Conservation (phyloP, 2,888 invertebrate genomes). For the Lithophane leautieri region DNA sequence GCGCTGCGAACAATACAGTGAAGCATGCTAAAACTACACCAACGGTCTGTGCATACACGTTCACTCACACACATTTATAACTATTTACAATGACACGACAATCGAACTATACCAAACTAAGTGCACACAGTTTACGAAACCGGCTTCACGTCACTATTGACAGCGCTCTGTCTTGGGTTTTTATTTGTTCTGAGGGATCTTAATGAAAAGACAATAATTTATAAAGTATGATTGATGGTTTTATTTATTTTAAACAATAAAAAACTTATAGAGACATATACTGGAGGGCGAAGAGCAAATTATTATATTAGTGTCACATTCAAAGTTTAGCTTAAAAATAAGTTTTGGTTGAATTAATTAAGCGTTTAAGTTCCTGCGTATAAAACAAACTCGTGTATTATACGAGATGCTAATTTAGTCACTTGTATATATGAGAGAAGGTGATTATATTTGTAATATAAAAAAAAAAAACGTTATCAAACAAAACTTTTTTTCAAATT, state of each 20-base stretch:
- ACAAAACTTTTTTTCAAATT: neutral
- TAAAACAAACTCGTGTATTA: neutral
- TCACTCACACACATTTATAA: too few species aligned
- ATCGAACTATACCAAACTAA: too few species aligned
- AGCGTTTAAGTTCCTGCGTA: neutral
- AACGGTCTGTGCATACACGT: too few species aligned
- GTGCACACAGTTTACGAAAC: too few species aligned
- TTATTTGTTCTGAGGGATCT: too few species aligned
- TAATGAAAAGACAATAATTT: slow-evolving; percentile 1
- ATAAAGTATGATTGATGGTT: neutral
- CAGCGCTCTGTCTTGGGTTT: too few species aligned
- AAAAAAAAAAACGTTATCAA: neutral
- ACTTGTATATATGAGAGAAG: neutral
- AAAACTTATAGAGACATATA: neutral
- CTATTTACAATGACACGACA: too few species aligned
- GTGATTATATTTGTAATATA: neutral
- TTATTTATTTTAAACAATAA: slow-evolving; percentile 13
- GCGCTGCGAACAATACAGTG: too few species aligned
- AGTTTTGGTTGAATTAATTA: neutral
- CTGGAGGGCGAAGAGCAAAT: slow-evolving; percentile 23
- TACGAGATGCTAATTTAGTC: neutral
- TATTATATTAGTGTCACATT: slow-evolving; percentile 23
- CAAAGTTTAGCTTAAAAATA: neutral
- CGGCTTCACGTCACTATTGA: too few species aligned
- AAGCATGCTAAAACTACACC: too few species aligned